Percentiles rank a stretch among this genome's conserved stretches.
phyloP scores from a whole-genome alignment of 1,140 invertebrate genomes.

The Amyelois transitella region DNA sequence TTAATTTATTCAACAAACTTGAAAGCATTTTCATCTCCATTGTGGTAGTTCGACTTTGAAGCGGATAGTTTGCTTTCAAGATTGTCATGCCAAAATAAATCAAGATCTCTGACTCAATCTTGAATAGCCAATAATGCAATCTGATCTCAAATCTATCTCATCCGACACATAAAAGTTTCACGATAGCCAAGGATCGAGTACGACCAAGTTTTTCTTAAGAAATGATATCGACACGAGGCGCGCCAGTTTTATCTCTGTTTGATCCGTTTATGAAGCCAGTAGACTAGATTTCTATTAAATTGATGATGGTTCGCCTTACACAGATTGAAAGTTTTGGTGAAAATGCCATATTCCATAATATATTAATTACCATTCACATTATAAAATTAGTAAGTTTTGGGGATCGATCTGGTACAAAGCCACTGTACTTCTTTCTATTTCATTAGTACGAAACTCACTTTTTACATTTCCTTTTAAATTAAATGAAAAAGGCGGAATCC shows the following conservation, averaged over 20 bases:
- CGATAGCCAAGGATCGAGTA: slow-evolving; percentile 46
- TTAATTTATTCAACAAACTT: too few relatives aligned
- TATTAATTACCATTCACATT: not conserved
- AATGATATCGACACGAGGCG: slow-evolving; percentile 25
- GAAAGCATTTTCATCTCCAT: too few relatives aligned
- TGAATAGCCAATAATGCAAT: slow-evolving; percentile 57
- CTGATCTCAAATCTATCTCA: slow-evolving; percentile 54
- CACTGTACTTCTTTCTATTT: too few relatives aligned
- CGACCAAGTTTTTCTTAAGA: slow-evolving; percentile 37
- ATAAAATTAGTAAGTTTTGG: too few relatives aligned
- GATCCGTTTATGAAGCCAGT: slow-evolving; percentile 8
- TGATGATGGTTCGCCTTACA: not conserved
- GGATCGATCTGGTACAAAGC: too few relatives aligned
- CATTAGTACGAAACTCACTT: not conserved
- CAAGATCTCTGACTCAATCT: slow-evolving; percentile 42
- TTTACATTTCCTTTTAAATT: slow-evolving; percentile 18
- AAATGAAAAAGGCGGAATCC: slow-evolving; percentile 30
- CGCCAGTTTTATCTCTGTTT: slow-evolving; percentile 29
- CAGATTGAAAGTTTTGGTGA: too few relatives aligned
- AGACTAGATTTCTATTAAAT: not conserved
- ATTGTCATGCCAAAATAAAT: not conserved
- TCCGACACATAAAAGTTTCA: slow-evolving; percentile 58
- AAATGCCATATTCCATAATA: not conserved
- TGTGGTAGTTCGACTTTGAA: too few relatives aligned
- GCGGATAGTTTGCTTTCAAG: too few relatives aligned